phyloP scores from a whole-genome alignment of 2,888 invertebrate genomes.

The Micoletzkya japonica region DNA sequence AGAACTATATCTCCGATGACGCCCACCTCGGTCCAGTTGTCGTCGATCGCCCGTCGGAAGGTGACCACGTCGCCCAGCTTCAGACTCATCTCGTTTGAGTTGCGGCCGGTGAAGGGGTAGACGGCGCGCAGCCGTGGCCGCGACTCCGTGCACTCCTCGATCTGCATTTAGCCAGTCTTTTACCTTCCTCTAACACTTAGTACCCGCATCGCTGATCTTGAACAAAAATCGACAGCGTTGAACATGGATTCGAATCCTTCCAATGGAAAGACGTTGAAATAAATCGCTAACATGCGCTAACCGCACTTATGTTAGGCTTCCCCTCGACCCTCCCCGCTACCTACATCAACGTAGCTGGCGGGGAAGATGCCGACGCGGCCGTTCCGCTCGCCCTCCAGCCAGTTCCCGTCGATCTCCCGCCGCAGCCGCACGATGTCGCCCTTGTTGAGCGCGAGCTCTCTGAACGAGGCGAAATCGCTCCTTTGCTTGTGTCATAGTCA shows the following conservation, averaged over 20 bases:
- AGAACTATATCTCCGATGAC: not conserved
- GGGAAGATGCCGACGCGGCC: slow-evolving; percentile 58
- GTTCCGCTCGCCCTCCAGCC: slow-evolving; percentile 60
- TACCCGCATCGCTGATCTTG: too few species aligned
- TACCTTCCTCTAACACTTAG: not conserved
- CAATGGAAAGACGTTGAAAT: too few species aligned
- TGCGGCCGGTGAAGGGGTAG: slow-evolving; percentile 55
- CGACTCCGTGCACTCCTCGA: slow-evolving; percentile 25
- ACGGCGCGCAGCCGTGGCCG: slow-evolving; percentile 44
- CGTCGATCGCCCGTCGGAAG: slow-evolving; percentile 48
- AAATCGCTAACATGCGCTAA: too few species aligned
- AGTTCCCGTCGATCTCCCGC: slow-evolving; percentile 55
- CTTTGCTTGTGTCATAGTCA: not conserved
- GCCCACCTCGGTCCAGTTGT: slow-evolving; percentile 51
- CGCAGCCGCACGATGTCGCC: slow-evolving; percentile 56
- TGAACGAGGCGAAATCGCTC: slow-evolving; percentile 31
- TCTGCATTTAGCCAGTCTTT: slow-evolving; percentile 6
- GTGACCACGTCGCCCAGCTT: slow-evolving; percentile 51
- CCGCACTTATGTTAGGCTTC: too few species aligned
- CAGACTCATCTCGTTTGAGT: slow-evolving; percentile 51
- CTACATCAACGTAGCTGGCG: slow-evolving; percentile 53
- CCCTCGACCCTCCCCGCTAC: too few species aligned
- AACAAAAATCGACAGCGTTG: too few species aligned
- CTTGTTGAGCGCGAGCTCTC: slow-evolving; percentile 53
- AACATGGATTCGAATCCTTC: too few species aligned